phyloP scores from a whole-genome alignment of 2,797 vertebrate genomes.

The Macroramphosus scolopax region DNA sequence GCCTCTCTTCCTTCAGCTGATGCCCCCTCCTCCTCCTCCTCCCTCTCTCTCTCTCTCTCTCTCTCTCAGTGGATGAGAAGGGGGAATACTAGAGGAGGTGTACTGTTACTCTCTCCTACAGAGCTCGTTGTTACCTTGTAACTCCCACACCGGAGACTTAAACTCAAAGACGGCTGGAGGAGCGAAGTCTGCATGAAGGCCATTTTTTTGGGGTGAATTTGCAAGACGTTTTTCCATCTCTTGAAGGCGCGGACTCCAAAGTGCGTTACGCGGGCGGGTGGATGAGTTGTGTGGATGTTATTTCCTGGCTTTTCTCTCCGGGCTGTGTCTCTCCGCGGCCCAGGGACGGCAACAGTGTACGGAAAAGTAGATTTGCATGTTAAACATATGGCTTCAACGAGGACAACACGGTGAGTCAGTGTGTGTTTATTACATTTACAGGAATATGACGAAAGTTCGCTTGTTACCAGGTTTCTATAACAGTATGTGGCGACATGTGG shows the following conservation, averaged over 20 bases:
- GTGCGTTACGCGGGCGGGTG: conserved; percentile 28
- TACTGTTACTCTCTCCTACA: conserved; percentile 50
- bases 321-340: conserved; percentile 44
- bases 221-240: not conserved
- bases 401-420: conserved; percentile 62
- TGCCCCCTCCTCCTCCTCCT: conserved; percentile 4
- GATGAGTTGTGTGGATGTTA: conserved; percentile 68
- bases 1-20: conserved; percentile 1
- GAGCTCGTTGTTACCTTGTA: conserved; percentile 29
- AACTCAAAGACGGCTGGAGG: conserved; percentile 35
- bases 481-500: no score
- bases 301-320: conserved; percentile 53
- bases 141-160: conserved; percentile 41
- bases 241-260: conserved; percentile 18
- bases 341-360: conserved; percentile 61
- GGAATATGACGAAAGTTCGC: no score
- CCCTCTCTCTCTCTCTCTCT: conserved; percentile 3
- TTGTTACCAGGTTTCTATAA: no score
- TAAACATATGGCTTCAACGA: conserved; percentile 62
- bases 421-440: no score
- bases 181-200: not conserved
- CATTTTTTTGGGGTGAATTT: no score
- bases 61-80: conserved; percentile 27
- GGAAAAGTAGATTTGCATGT: conserved; percentile 62
- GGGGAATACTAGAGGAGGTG: conserved; percentile 46